A percentile compares a stretch with the other conserved stretches of the same genome.
Evolutionary conservation across 2,888 invertebrate species (phyloP).

Genomic region (Ctenicera cuprea): DNA sequence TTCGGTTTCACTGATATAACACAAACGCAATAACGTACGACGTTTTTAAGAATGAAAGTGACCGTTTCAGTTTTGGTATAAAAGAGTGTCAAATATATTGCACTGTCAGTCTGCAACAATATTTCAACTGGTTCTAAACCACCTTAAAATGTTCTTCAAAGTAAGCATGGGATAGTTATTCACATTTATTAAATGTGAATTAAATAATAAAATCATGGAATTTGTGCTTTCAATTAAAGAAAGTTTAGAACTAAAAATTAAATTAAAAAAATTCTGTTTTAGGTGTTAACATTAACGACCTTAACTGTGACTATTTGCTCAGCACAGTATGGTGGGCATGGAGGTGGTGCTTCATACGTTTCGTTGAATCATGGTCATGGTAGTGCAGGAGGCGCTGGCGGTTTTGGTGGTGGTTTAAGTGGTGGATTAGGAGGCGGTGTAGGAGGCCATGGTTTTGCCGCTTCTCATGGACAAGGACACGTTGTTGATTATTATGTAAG

Average conservation of each 20-base stretch:
- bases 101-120: neutral
- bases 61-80: constrained; percentile 4
- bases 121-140: neutral
- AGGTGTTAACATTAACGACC: neutral
- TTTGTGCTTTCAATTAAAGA: too few species aligned
- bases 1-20: too few species aligned
- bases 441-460: neutral
- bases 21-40: too few species aligned
- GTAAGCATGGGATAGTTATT: neutral
- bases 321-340: constrained; percentile 1
- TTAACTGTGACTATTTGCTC: neutral
- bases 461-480: constrained; percentile 5
- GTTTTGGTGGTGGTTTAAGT: constrained; percentile 7
- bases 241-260: neutral
- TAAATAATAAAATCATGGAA: too few species aligned
- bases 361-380: neutral
- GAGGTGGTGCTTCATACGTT: neutral
- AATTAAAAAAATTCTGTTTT: neutral
- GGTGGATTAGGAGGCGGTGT: neutral
- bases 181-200: neutral
- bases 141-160: neutral
- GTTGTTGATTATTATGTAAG: constrained; percentile 29
- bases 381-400: neutral
- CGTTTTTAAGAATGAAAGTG: constrained; percentile 3
- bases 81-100: neutral